Percentiles rank a stretch among this genome's conserved stretches.
Conservation (phyloP, 2,797 vertebrate species). For the Amblyraja radiata region DNA sequence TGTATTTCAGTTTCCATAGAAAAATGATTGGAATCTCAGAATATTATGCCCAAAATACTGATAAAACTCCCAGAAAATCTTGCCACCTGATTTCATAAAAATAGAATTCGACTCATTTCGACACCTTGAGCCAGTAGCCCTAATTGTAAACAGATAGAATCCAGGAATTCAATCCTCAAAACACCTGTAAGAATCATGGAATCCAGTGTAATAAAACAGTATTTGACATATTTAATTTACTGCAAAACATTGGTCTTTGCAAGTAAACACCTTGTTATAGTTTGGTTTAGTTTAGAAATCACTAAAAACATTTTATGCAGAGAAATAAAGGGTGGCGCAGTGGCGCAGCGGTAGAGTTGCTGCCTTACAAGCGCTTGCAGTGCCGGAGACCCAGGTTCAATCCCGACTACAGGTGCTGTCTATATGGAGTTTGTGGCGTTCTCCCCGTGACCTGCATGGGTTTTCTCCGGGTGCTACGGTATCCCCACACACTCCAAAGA, state of each 20-base stretch:
- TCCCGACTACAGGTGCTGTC: no score
- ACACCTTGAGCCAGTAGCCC: conserved; percentile 4
- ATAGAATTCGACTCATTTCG: conserved; percentile 24
- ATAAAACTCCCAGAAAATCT: conserved; percentile 20
- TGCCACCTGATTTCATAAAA: background rate
- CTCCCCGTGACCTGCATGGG: no score
- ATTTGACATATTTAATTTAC: background rate
- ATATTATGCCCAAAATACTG: conserved; percentile 1
- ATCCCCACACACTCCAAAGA: no score
- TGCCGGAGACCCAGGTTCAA: no score
- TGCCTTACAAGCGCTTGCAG: no score
- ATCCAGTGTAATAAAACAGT: background rate
- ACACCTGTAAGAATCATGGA: background rate
- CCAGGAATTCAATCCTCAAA: conserved; percentile 2
- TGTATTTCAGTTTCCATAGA: background rate
- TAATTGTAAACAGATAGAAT: conserved; percentile 24
- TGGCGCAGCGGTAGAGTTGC: no score
- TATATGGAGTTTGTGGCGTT: no score
- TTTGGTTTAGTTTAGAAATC: background rate
- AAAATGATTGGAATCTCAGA: conserved; percentile 21
- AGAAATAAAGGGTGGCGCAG: background rate
- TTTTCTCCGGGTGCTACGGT: no score
- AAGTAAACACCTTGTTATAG: background rate
- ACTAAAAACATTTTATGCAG: background rate
- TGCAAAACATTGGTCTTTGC: background rate